A percentile compares a stretch with the other conserved stretches of the same genome.
Evolutionary conservation across 1,140 invertebrate species (phyloP).

Genomic region (Lordiphosa collinella): DNA sequence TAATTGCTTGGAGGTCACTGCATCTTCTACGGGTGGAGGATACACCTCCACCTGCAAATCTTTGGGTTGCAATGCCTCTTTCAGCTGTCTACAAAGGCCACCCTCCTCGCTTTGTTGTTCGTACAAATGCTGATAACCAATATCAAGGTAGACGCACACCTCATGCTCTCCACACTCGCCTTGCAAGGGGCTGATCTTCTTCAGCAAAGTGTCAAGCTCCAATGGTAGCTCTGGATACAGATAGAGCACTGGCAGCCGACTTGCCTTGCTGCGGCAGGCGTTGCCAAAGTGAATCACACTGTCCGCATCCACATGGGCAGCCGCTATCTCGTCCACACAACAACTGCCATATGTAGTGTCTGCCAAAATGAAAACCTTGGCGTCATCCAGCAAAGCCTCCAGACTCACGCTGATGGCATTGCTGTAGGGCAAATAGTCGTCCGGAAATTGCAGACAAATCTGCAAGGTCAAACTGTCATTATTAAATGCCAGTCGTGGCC

Average conservation of each 20-base stretch:
- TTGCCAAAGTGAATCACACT: slow-evolving; percentile 95
- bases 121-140: slow-evolving; percentile 84
- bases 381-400: slow-evolving; percentile 71
- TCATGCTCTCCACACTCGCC: slow-evolving; percentile 72
- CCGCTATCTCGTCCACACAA: slow-evolving; percentile 93
- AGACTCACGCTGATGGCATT: slow-evolving; percentile 85
- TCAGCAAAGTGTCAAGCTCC: slow-evolving; percentile 75
- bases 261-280: slow-evolving; percentile 89
- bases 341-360: slow-evolving; percentile 97
- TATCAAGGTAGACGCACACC: slow-evolving; percentile 87
- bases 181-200: slow-evolving; percentile 53
- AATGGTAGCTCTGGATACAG: slow-evolving; percentile 84
- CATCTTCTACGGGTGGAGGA: slow-evolving; percentile 38
- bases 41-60: slow-evolving; percentile 46
- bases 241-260: slow-evolving; percentile 87
- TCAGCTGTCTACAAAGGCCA: slow-evolving; percentile 26
- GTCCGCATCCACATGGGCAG: slow-evolving; percentile 91
- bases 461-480: slow-evolving; percentile 75
- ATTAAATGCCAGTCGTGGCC: background rate
- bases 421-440: slow-evolving; percentile 87
- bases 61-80: slow-evolving; percentile 31
- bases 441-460: slow-evolving; percentile 96
- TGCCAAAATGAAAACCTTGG: slow-evolving; percentile 90
- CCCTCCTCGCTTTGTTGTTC: slow-evolving; percentile 79
- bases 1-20: background rate